phyloP scores from a whole-genome alignment of 1,140 invertebrate species.

The Pachypsylla venusta region DNA sequence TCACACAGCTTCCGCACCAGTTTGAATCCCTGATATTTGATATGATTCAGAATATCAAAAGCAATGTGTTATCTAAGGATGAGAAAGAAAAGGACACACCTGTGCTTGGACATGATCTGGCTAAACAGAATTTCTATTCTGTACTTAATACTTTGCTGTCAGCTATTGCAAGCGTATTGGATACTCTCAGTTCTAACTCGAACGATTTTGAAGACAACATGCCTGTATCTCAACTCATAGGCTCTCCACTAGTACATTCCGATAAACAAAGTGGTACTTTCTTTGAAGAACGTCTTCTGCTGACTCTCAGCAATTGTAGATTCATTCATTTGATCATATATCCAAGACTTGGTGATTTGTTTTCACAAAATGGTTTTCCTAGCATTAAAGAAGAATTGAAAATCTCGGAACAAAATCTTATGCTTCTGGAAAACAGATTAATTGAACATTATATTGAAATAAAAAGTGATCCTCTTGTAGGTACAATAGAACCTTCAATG shows the following conservation, averaged over 20 bases:
- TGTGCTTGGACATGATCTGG: constrained; percentile 44
- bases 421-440: constrained; percentile 49
- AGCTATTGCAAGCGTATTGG: constrained; percentile 44
- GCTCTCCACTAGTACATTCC: constrained; percentile 39
- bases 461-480: constrained; percentile 82
- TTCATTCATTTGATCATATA: constrained; percentile 59
- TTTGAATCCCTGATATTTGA: constrained; percentile 73
- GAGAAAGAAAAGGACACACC: constrained; percentile 51
- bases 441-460: constrained; percentile 75
- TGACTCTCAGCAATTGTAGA: constrained; percentile 77
- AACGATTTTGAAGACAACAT: constrained; percentile 36
- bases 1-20: constrained; percentile 68
- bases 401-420: constrained; percentile 39
- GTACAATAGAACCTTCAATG: constrained; percentile 90
- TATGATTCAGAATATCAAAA: constrained; percentile 67
- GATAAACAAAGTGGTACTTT: constrained; percentile 17
- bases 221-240: constrained; percentile 45
- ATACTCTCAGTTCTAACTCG: constrained; percentile 45
- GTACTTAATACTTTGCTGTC: constrained; percentile 27
- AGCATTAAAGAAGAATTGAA: constrained; percentile 45
- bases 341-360: constrained; percentile 41
- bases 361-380: constrained; percentile 51
- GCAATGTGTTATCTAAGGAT: constrained; percentile 59
- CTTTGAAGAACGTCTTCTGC: constrained; percentile 66
- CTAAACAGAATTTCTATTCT: constrained; percentile 46